Evolutionary conservation across 2,113 vertebrate species (phyloP).

Genomic region (Daubentonia madagascariensis): DNA sequence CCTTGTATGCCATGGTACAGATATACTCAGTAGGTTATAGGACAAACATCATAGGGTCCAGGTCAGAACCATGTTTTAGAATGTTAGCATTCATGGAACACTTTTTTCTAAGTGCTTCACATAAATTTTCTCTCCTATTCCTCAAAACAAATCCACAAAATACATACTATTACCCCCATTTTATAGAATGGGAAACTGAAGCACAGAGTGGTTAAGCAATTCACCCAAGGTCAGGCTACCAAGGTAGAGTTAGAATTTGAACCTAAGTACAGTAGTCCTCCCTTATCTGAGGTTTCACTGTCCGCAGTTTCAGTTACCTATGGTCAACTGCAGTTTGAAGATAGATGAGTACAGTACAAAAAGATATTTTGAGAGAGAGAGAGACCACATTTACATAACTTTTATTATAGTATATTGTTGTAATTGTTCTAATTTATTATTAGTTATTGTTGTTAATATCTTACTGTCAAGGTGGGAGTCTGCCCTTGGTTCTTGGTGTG

Average conservation of each 20-base stretch:
- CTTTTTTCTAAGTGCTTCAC: not conserved
- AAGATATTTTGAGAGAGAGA: not conserved
- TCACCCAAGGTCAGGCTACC: not conserved
- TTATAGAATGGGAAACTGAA: not conserved
- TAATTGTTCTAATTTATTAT: not conserved
- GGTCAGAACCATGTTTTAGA: not conserved
- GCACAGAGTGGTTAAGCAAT: not conserved
- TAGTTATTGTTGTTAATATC: not conserved
- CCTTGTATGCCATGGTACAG: not conserved
- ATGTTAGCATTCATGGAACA: not conserved
- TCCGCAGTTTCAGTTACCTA: no score
- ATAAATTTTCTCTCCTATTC: not conserved
- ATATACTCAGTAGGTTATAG: not conserved
- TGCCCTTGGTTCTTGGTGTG: no score
- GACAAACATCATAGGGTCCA: not conserved
- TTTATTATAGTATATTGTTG: not conserved
- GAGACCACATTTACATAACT: not conserved
- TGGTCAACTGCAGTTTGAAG: no score
- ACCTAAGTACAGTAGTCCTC: not conserved
- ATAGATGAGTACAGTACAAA: not conserved
- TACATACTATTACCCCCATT: not conserved
- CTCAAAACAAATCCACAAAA: not conserved
- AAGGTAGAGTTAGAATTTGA: not conserved
- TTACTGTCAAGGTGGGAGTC: no score
- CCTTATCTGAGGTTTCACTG: not conserved